Base-by-base conservation (phyloP, 2,888 invertebrate genomes). In the Euproctis similis region DNA sequence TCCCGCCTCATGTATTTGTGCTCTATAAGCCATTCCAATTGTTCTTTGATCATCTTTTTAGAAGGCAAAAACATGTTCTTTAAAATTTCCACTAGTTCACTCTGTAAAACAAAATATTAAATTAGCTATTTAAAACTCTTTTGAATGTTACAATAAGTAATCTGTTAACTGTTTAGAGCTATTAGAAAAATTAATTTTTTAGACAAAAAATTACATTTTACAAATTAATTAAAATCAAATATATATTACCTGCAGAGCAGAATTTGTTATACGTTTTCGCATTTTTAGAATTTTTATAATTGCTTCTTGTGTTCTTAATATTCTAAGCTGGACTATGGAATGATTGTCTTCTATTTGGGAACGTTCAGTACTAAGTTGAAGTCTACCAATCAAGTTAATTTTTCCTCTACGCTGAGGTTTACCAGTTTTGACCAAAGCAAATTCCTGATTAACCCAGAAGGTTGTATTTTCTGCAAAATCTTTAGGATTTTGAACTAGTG, bases 61-160 rank as follows among this genome's bases (percentile, higher is more conserved):
- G 97, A 96, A 12, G 99, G 99, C 63, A 98, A 86, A 87, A 99
- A 99, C 97, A 99, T 98, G 69, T 98, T 97, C 84, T 98, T 98
- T 54, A 99, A 85, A 65, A 99, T 97, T 81, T 99, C 98, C 9
- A 99, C 93, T 34, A 99, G 87, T 85, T 99, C 98, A 31, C 96
- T 95, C 88, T 89, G 73, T 30, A 76, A 75, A 31, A 46, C 39
- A 37, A 34, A 41, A 20, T 28, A 24, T 20, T 10, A 7, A 19
- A 19, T 9, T 17, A 17, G 4, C n/a, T n/a, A n/a, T n/a, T n/a
- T n/a, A n/a, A n/a, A n/a, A n/a, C n/a, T n/a, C n/a, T n/a, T n/a
- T n/a, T n/a, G n/a, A n/a, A n/a, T n/a, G n/a, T n/a, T n/a, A n/a
- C n/a, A n/a, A n/a, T n/a, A n/a, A n/a, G n/a, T n/a, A n/a, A n/a